These are phyloP conservation scores for Drosophila paucipuncta DNA, from an alignment of 2,888 invertebrate species.

Conservation along the genomic window DNA sequence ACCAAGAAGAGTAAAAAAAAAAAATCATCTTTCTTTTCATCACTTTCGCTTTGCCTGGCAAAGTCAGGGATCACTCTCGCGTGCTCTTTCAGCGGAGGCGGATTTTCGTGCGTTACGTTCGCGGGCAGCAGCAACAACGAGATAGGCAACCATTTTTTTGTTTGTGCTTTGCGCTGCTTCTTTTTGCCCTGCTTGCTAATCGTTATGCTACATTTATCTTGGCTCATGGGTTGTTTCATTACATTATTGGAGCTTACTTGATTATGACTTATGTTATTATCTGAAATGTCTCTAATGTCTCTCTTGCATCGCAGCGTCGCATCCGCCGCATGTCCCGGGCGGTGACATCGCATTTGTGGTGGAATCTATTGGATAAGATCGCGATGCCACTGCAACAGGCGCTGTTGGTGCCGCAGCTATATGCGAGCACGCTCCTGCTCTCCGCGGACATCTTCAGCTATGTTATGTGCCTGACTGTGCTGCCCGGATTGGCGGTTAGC, in stretches of 20 bases:
- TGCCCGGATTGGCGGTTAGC: conserved; percentile 83
- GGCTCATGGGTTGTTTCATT: background rate
- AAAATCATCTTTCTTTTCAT: background rate
- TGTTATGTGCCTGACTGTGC: conserved; percentile 85
- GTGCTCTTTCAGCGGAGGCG: background rate
- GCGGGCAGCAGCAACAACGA: background rate
- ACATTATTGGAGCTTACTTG: background rate
- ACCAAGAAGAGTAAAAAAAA: background rate
- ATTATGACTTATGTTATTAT: background rate
- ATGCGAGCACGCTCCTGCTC: conserved; percentile 83
- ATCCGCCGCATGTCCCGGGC: conserved; percentile 82
- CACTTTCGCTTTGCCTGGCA: background rate
- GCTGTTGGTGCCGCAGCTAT: conserved; percentile 82
- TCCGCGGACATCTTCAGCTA: conserved; percentile 85
- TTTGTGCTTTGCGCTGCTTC: background rate
- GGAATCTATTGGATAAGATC: conserved; percentile 81
- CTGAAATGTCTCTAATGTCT: background rate
- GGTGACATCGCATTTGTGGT: conserved; percentile 81
- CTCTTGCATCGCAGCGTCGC: conserved; percentile 60
- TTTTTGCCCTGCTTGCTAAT: background rate
- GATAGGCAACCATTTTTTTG: background rate
- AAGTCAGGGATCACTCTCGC: background rate
- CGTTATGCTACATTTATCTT: background rate
- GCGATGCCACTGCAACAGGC: conserved; percentile 82
- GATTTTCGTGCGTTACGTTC: background rate